These are phyloP conservation scores for Serilophus lunatus DNA, from an alignment of 2,113 vertebrate genomes.

Conservation along the genomic window DNA sequence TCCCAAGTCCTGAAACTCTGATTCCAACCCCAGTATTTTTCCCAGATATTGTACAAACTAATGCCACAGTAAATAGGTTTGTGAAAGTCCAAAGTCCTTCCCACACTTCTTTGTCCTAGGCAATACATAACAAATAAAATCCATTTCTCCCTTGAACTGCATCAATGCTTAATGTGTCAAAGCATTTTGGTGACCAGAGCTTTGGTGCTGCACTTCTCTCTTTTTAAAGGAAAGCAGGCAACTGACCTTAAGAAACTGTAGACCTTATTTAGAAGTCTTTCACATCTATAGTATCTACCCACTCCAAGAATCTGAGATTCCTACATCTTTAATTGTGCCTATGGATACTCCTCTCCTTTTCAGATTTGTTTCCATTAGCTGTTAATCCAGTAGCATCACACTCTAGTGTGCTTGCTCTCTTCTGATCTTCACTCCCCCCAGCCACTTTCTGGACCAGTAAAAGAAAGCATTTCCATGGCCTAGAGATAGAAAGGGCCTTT, in stretches of 20 bases:
- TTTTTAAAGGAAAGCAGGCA: not conserved
- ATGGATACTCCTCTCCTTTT: not conserved
- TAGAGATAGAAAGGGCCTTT: not conserved
- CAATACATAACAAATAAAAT: not conserved
- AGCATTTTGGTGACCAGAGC: not conserved
- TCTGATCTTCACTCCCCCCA: not conserved
- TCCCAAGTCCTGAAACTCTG: not conserved
- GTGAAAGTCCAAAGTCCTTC: not conserved
- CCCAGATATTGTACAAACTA: not conserved
- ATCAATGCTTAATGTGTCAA: not conserved
- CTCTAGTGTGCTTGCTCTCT: not conserved
- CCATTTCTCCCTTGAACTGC: not conserved
- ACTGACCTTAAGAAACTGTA: not conserved
- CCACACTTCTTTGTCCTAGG: not conserved
- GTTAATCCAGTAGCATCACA: not conserved
- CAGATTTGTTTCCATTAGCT: not conserved
- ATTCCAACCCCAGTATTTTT: conserved; percentile 7
- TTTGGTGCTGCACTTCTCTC: not conserved
- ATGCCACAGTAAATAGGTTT: not conserved
- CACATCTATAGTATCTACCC: not conserved
- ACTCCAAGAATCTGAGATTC: not conserved
- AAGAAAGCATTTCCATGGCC: not conserved
- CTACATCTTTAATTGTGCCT: not conserved
- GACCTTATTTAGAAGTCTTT: not conserved
- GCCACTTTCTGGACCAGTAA: not conserved